These are phyloP conservation scores for Trissolcus brochymenae DNA, from an alignment of 2,888 invertebrate species.

Conservation along the genomic window DNA sequence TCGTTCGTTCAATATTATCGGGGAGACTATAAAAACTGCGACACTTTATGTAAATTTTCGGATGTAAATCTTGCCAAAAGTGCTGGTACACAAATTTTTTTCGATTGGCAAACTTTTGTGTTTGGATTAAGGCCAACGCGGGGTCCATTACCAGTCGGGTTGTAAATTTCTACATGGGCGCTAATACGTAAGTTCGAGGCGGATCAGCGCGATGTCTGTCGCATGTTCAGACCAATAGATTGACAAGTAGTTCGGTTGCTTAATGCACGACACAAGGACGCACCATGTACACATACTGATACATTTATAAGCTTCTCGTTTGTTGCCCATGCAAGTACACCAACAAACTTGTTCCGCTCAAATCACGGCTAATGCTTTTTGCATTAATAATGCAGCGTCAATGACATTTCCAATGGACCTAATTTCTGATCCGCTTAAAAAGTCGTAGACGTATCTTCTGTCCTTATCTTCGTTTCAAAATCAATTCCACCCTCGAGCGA, in stretches of 20 bases:
- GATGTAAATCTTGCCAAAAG: slow-evolving; percentile 24
- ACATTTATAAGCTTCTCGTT: slow-evolving; percentile 47
- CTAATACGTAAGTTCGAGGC: slow-evolving; percentile 39
- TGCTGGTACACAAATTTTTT: slow-evolving; percentile 11
- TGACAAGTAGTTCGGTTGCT: slow-evolving; percentile 45
- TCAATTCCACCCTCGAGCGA: neutral
- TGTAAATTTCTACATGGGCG: slow-evolving; percentile 52
- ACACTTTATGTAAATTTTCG: slow-evolving; percentile 16
- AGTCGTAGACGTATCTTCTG: neutral
- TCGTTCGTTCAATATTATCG: neutral
- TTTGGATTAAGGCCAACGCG: slow-evolving; percentile 38
- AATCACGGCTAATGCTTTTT: slow-evolving; percentile 39
- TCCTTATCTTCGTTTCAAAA: no score
- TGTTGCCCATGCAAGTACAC: slow-evolving; percentile 23
- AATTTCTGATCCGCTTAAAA: slow-evolving; percentile 11
- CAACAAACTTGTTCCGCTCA: slow-evolving; percentile 33
- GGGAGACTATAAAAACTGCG: neutral
- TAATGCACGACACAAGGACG: slow-evolving; percentile 27
- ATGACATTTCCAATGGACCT: slow-evolving; percentile 19
- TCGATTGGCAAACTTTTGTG: slow-evolving; percentile 30
- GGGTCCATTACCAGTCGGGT: slow-evolving; percentile 40
- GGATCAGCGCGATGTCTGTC: slow-evolving; percentile 30
- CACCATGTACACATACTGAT: slow-evolving; percentile 43
- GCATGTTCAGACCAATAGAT: slow-evolving; percentile 52
- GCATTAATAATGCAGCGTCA: slow-evolving; percentile 32